Conservation (phyloP, 1,140 invertebrate species). For the Eupeodes corollae region DNA sequence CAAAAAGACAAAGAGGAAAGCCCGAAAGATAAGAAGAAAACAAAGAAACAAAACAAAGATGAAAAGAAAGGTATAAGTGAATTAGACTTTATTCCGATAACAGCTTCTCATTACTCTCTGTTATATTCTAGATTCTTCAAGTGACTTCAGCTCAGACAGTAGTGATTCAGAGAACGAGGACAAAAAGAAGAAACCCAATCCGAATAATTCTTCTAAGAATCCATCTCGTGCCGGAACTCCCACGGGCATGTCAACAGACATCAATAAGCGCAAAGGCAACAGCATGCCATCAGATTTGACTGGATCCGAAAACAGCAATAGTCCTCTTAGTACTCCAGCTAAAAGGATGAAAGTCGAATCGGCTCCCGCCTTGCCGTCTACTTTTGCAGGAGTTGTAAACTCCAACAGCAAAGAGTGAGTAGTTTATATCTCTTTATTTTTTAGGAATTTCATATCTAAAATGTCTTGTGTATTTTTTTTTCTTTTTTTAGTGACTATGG, state of each 20-base stretch:
- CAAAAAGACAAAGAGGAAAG: constrained; percentile 49
- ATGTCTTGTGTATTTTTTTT: neutral
- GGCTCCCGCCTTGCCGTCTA: constrained; percentile 26
- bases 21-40: constrained; percentile 47
- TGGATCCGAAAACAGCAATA: constrained; percentile 35
- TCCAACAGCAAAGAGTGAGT: constrained; percentile 31
- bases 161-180: constrained; percentile 51
- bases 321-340: constrained; percentile 35
- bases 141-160: constrained; percentile 63
- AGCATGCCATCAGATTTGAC: constrained; percentile 42
- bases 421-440: no score
- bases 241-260: constrained; percentile 27
- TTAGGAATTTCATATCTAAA: neutral
- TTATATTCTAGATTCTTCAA: constrained; percentile 46
- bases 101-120: constrained; percentile 1
- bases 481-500: constrained; percentile 59
- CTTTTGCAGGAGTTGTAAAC: constrained; percentile 29
- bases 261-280: constrained; percentile 38
- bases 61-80: constrained; percentile 43
- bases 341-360: constrained; percentile 53
- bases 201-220: constrained; percentile 20
- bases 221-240: constrained; percentile 55
- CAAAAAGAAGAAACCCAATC: constrained; percentile 35
- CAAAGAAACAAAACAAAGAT: constrained; percentile 49
- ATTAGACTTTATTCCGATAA: neutral